Conservation (phyloP, 2,797 vertebrate species). For the Sternarchorhynchus goeldii region DNA sequence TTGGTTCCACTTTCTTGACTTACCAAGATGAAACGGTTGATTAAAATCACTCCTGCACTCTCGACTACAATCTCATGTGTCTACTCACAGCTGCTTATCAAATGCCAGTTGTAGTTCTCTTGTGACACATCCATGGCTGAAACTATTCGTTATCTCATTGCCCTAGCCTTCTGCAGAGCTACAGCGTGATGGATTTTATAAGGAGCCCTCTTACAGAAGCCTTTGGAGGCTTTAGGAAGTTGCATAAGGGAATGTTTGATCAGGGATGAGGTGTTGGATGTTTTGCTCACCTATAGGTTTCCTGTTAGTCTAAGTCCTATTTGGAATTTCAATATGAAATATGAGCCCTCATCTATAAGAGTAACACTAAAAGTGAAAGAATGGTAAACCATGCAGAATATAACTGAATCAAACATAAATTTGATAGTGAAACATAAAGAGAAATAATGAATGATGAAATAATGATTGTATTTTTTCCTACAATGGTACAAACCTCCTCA, state of each 20-base stretch:
- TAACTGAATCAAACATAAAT: not conserved
- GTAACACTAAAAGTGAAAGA: not conserved
- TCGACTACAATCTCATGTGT: not conserved
- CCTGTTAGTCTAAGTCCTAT: not conserved
- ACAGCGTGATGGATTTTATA: not conserved
- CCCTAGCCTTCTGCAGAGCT: not conserved
- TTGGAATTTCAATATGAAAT: not conserved
- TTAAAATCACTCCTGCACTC: not conserved
- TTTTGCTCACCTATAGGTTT: not conserved
- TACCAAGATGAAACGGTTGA: conserved; percentile 3
- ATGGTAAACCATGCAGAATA: not conserved
- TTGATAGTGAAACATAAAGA: not conserved
- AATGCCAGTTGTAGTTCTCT: not conserved
- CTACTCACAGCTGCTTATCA: not conserved
- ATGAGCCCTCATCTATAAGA: not conserved
- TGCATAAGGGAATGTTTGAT: not conserved
- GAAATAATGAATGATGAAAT: not conserved
- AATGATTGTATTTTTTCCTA: not conserved
- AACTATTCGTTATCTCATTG: not conserved
- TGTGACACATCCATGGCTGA: not conserved
- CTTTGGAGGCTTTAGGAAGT: not conserved
- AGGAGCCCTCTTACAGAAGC: not conserved
- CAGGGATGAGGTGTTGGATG: not conserved
- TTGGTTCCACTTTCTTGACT: not conserved
- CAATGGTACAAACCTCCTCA: conserved; percentile 30